Conservation (phyloP, 1,140 invertebrate genomes). For the Penaeus chinensis region DNA sequence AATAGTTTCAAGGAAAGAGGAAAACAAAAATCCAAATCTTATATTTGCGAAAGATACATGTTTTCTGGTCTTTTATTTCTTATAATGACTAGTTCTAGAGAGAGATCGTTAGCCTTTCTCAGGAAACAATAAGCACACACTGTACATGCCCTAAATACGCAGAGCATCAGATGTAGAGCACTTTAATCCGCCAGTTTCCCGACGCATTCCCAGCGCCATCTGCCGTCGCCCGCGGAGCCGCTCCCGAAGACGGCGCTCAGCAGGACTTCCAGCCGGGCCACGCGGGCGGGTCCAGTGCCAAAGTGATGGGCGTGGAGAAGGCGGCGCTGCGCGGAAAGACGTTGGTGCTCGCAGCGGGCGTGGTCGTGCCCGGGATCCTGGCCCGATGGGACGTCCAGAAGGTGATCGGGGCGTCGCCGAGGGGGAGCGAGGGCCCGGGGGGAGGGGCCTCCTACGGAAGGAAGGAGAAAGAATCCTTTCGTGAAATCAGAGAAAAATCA, state of each 20-base stretch:
- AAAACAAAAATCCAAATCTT: too few species aligned
- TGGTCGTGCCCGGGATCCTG: background rate
- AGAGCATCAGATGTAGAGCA: too few species aligned
- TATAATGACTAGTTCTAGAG: too few species aligned
- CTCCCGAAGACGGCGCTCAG: background rate
- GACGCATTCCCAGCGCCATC: too few species aligned
- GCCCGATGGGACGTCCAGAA: slow-evolving; percentile 15
- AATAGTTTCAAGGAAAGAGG: background rate
- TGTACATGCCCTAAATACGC: too few species aligned
- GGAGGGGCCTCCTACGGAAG: background rate
- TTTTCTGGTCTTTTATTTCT: too few species aligned
- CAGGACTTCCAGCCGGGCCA: slow-evolving; percentile 14
- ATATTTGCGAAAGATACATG: too few species aligned
- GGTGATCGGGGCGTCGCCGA: slow-evolving; percentile 9
- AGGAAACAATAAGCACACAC: too few species aligned
- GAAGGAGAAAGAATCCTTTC: background rate
- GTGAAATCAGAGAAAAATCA: too few species aligned
- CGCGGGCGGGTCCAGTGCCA: slow-evolving; percentile 21
- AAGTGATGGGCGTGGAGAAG: slow-evolving; percentile 17
- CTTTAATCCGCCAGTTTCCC: too few species aligned
- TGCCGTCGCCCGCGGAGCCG: too few species aligned
- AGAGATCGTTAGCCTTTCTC: too few species aligned
- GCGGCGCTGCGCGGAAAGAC: slow-evolving; percentile 1
- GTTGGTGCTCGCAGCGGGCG: background rate
- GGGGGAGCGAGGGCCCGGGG: background rate